Percentiles rank a stretch among this genome's conserved stretches.
Conservation (phyloP, 1,140 invertebrate species). For the Drosophila fuyamai region DNA sequence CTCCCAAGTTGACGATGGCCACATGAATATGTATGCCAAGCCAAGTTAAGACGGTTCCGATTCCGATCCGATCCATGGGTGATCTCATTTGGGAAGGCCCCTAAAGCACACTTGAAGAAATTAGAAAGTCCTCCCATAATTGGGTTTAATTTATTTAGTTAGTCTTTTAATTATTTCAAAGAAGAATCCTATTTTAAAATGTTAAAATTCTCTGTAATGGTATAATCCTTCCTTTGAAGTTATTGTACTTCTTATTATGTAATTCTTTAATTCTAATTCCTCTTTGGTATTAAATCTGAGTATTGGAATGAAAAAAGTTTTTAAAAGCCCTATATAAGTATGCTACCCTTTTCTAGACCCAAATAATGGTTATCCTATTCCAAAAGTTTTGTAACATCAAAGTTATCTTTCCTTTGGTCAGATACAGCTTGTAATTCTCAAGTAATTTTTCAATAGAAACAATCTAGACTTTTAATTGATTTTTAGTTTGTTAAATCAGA, state of each 20-base stretch:
- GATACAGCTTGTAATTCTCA: neutral
- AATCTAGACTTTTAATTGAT: neutral
- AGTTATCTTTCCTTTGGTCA: too few species aligned
- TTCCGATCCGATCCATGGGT: conserved; percentile 12
- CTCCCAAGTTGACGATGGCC: conserved; percentile 34
- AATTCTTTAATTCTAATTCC: too few species aligned
- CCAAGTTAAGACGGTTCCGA: conserved; percentile 20
- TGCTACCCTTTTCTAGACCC: neutral
- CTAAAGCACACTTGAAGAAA: conserved; percentile 20
- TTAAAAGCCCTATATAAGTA: neutral
- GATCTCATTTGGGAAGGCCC: conserved; percentile 28
- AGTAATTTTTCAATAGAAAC: neutral
- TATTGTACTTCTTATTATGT: too few species aligned
- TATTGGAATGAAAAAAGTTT: too few species aligned
- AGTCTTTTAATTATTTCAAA: too few species aligned
- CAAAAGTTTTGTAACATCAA: too few species aligned
- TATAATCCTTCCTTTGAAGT: too few species aligned
- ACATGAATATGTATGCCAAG: conserved; percentile 43
- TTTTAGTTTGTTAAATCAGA: conserved; percentile 7
- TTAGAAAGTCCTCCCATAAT: neutral
- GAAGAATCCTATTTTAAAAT: too few species aligned
- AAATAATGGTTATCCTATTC: too few species aligned
- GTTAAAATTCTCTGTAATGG: too few species aligned
- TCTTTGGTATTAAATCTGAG: too few species aligned
- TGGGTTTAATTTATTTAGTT: too few species aligned